These are phyloP conservation scores for Oryzias woworae DNA, from an alignment of 2,113 vertebrate species.

Conservation along the genomic window DNA sequence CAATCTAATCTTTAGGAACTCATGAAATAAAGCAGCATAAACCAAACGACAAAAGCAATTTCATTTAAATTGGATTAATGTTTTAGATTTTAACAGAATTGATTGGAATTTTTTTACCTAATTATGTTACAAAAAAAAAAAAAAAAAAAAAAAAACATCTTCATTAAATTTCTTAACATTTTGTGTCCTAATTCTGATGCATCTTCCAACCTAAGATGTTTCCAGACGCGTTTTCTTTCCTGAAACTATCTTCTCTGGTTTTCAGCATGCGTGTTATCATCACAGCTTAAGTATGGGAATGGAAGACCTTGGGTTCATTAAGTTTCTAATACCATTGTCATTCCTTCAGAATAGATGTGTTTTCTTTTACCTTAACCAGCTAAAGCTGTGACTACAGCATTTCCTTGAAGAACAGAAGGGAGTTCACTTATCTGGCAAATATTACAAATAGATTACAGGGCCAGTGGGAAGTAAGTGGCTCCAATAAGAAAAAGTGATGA, in stretches of 20 bases:
- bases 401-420: slow-evolving; percentile 54
- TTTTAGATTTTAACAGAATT: background rate
- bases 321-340: background rate
- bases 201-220: too few species aligned
- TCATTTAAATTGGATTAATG: too few species aligned
- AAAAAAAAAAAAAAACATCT: background rate
- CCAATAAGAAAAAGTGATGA: slow-evolving; percentile 75
- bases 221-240: background rate
- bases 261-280: background rate
- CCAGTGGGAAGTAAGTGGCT: slow-evolving; percentile 71
- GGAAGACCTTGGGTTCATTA: slow-evolving; percentile 13
- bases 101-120: background rate
- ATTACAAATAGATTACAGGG: slow-evolving; percentile 76
- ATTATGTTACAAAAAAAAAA: background rate
- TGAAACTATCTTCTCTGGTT: background rate
- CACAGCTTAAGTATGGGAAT: background rate
- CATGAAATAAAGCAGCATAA: too few species aligned
- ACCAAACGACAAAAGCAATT: too few species aligned
- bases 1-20: too few species aligned
- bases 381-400: slow-evolving; percentile 38
- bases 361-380: slow-evolving; percentile 18
- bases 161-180: too few species aligned
- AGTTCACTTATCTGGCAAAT: slow-evolving; percentile 74
- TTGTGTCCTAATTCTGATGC: too few species aligned
- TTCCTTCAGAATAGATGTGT: background rate